These are phyloP conservation scores for Neodiprion fabricii DNA, from an alignment of 1,140 invertebrate genomes.

Conservation along the genomic window DNA sequence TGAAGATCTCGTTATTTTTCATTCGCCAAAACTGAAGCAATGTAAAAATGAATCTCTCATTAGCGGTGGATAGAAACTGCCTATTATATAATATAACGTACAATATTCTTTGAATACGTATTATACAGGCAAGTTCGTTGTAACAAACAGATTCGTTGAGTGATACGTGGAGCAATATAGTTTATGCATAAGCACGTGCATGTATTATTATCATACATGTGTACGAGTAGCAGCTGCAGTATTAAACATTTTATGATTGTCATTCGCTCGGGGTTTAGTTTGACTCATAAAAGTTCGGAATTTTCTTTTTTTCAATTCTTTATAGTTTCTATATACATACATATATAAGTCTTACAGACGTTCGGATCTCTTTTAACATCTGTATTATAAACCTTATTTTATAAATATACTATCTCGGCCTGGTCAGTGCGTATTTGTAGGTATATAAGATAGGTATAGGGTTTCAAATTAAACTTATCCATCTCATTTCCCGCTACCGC, in stretches of 20 bases:
- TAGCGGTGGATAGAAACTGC: too few species aligned
- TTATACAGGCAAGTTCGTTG: too few species aligned
- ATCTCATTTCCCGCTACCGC: neutral
- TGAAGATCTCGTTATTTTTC: too few species aligned
- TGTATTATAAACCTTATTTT: neutral
- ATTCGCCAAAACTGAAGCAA: too few species aligned
- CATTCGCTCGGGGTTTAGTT: neutral
- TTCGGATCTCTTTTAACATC: constrained; percentile 1
- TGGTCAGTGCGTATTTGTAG: neutral
- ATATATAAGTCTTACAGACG: neutral
- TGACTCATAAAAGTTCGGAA: neutral
- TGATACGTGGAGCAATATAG: neutral
- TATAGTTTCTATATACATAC: too few species aligned
- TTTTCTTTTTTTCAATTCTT: neutral
- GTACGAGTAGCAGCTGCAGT: neutral
- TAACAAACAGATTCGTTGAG: too few species aligned
- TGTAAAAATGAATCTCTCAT: too few species aligned
- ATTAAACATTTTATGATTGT: neutral
- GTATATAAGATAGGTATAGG: neutral
- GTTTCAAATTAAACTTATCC: neutral
- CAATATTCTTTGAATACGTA: too few species aligned
- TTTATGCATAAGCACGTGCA: neutral
- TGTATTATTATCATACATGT: neutral
- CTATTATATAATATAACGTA: too few species aligned
- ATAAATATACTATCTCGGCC: neutral